Evolutionary conservation across 1,140 invertebrate genomes (phyloP), one percentile per base, ranked within the genome.

Genomic region (Reticulitermes speratus): DNA sequence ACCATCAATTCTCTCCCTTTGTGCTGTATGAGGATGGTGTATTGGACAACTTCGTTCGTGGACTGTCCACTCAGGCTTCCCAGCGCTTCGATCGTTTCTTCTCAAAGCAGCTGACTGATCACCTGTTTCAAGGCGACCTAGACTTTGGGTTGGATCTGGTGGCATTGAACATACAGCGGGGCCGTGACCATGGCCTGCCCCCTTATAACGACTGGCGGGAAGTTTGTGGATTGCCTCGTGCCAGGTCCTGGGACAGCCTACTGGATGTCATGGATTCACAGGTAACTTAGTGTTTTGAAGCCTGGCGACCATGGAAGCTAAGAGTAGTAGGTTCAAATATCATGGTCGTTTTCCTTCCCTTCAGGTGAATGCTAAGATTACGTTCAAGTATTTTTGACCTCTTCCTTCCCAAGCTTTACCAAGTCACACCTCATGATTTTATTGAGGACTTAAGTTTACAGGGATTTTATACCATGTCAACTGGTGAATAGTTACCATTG

Each of bases 141-240:
- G 89, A 90, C 65, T 92, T 94, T 86, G 94, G 94, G 25, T 89
- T 94, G 88, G 95, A 96, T 89, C 90, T 96, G n/a, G 91, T 94
- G 83, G 92, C 95, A 11, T 91, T 96, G 88, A 95, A 96, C 89
- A 93, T 96, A 55, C 94, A 95, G 89, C 90, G 95, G 87, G 94
- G 94, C 0, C 90, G 95, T 85, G 95, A 96, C 89, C 94, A 95
- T 88, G 95, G 95, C 6, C 88, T 96, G 7, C 92, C 94, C 19
- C 90, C 93, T 1, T 96, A 96, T 88, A 95, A 95, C 88, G 92
- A 94, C 84, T 96, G 94, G 91, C 89, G 95, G 38, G 91, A 94
- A 89, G 90, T 95, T 82, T 95, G 94, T 88, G 93, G 94, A 0
- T 89, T 95, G 82, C 89, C 90, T 21, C 89, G 89, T 84, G 92